A percentile compares a stretch with the other conserved stretches of the same genome.
phyloP scores from a whole-genome alignment of 2,888 invertebrate genomes.

The Schizotus pectinicornis region DNA sequence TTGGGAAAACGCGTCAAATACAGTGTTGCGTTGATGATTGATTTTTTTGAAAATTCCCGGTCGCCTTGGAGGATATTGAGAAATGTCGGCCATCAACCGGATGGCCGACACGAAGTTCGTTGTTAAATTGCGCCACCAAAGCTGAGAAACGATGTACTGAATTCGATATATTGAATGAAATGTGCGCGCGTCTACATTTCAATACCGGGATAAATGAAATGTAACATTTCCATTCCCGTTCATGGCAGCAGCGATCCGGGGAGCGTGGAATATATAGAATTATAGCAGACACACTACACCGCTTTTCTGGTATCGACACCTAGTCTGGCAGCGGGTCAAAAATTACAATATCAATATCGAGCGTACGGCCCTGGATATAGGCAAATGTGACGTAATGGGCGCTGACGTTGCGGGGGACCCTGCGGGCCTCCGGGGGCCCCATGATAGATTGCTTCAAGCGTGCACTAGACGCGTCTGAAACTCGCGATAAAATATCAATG shows the following conservation, averaged over 20 bases:
- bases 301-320: no score
- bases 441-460: conserved; percentile 46
- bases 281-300: no score
- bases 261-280: neutral
- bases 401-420: conserved; percentile 36
- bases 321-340: neutral
- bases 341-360: neutral
- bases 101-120: conserved; percentile 12
- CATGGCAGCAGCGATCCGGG: conserved; percentile 20
- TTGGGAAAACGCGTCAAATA: neutral
- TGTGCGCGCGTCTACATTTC: conserved; percentile 29
- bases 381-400: conserved; percentile 34
- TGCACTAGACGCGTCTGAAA: conserved; percentile 43
- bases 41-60: no score
- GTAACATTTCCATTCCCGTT: conserved; percentile 37
- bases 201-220: conserved; percentile 37
- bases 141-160: conserved; percentile 27
- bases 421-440: conserved; percentile 35
- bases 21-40: neutral
- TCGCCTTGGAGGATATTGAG: neutral
- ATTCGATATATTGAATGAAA: conserved; percentile 29
- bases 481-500: conserved; percentile 46
- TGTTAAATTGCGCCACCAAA: conserved; percentile 23
- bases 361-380: conserved; percentile 2
- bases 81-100: conserved; percentile 16